Evolutionary conservation across 2,797 vertebrate genomes (phyloP).

Genomic region (Hydrocynus forskahlii): DNA sequence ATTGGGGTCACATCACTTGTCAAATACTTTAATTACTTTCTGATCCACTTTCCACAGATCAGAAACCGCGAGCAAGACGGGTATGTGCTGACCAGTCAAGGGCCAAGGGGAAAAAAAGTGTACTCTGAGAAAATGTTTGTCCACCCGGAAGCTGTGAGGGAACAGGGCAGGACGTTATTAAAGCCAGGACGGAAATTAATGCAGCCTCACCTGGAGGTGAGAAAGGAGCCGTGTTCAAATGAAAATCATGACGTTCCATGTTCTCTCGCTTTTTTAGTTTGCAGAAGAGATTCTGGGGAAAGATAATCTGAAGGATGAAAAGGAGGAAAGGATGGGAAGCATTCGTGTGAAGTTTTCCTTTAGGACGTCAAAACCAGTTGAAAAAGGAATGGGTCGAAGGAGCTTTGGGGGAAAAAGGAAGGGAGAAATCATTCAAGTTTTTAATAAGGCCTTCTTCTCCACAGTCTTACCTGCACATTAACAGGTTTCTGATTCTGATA

Average conservation of each 20-base stretch:
- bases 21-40: conserved; percentile 70
- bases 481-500: too few relatives aligned
- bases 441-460: background rate
- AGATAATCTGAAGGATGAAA: background rate
- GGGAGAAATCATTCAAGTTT: conserved; percentile 13
- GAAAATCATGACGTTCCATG: background rate
- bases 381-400: background rate
- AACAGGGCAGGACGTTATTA: background rate
- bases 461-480: background rate
- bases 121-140: conserved; percentile 7
- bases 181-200: background rate
- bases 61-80: conserved; percentile 62
- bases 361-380: background rate
- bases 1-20: conserved; percentile 71
- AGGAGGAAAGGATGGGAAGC: background rate
- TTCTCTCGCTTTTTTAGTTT: background rate
- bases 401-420: too few relatives aligned
- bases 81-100: conserved; percentile 33
- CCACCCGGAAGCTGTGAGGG: background rate
- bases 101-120: background rate
- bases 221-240: background rate
- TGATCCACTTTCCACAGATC: conserved; percentile 66
- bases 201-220: background rate
- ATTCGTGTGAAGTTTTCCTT: background rate
- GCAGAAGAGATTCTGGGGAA: background rate